Conservation (phyloP, 2,797 vertebrate species). For the Malacoctenus gilli region DNA sequence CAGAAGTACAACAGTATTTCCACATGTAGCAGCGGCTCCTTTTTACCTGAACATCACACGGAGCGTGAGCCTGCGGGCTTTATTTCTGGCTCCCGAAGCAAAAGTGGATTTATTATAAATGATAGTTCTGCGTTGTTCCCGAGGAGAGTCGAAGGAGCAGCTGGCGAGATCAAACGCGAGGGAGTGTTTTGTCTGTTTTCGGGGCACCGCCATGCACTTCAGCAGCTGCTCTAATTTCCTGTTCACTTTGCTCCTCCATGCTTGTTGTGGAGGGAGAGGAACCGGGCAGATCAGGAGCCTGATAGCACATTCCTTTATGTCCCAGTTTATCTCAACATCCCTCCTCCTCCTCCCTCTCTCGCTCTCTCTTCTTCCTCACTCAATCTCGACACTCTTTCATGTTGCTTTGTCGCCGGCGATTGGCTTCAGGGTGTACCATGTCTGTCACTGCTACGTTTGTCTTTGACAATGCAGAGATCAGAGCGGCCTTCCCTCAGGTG, state of each 20-base stretch:
- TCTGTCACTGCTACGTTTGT: no score
- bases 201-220: slow-evolving; percentile 14
- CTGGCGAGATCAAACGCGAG: slow-evolving; percentile 14
- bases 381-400: slow-evolving; percentile 1
- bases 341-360: slow-evolving; percentile 3
- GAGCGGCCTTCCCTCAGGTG: slow-evolving; percentile 12
- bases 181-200: slow-evolving; percentile 23
- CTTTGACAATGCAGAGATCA: slow-evolving; percentile 29
- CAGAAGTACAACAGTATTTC: no score
- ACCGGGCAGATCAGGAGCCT: slow-evolving; percentile 40
- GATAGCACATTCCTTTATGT: slow-evolving; percentile 54
- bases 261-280: slow-evolving; percentile 28
- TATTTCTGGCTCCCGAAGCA: no score
- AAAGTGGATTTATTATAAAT: slow-evolving; percentile 4
- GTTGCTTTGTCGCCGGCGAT: slow-evolving; percentile 31
- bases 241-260: slow-evolving; percentile 23
- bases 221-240: slow-evolving; percentile 55
- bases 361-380: slow-evolving; percentile 2
- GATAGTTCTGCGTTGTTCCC: background rate
- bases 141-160: slow-evolving; percentile 12
- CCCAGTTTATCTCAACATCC: slow-evolving; percentile 30
- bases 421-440: no score
- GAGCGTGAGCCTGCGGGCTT: no score
- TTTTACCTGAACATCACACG: no score
- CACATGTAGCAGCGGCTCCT: no score